A percentile compares a stretch with the other conserved stretches of the same genome.
Evolutionary conservation across 2,888 invertebrate species (phyloP).

Genomic region (Tipula vernalis): DNA sequence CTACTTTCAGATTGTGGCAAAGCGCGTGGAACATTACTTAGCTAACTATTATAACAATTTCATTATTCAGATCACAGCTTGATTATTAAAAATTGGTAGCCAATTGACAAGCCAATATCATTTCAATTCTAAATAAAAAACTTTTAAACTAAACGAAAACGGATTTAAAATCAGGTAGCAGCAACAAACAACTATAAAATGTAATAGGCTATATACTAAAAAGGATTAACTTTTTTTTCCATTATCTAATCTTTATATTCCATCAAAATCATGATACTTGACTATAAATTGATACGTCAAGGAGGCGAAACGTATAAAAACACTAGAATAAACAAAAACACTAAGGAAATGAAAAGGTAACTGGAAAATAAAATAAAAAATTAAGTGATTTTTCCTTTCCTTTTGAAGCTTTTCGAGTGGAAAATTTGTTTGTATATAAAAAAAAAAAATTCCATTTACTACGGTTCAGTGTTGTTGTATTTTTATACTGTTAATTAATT

Average conservation of each 20-base stretch:
- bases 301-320: background rate
- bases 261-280: slow-evolving; percentile 4
- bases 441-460: background rate
- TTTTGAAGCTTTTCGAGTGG: background rate
- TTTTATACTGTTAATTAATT: background rate
- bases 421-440: background rate
- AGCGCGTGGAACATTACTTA: too few relatives aligned
- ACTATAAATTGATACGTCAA: background rate
- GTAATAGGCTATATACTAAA: background rate
- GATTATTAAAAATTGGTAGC: background rate
- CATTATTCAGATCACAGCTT: background rate
- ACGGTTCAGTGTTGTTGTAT: background rate
- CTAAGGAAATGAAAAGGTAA: slow-evolving; percentile 4
- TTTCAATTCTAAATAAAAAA: background rate
- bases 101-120: background rate
- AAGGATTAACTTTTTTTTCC: background rate
- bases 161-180: background rate
- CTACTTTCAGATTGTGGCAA: too few relatives aligned
- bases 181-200: background rate
- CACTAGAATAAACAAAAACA: background rate
- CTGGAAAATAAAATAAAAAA: background rate
- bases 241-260: background rate
- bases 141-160: background rate
- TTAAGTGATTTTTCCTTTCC: background rate
- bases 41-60: too few relatives aligned